Base-by-base conservation (phyloP, 2,888 invertebrate species). In the Calameuta filiformis region DNA sequence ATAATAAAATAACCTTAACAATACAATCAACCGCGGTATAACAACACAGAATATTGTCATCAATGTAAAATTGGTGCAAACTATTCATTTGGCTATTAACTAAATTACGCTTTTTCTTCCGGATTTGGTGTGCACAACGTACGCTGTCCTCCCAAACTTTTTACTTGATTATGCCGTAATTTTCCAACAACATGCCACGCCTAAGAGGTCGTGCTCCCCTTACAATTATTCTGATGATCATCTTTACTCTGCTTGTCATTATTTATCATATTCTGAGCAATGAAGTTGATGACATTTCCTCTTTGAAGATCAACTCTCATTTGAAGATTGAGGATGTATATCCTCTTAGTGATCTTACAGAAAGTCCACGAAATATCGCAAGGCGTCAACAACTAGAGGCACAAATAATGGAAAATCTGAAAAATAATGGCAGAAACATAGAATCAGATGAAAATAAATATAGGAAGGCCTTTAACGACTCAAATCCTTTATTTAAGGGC, bases 261-360 rank as follows among this genome's bases (percentile, higher is more conserved):
- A 86, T 90, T 77, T 92, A 92, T 81, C 90, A 90, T 68, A 86
- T 90, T 69, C 81, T 91, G 68, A 89, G 87, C 73, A 88, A 87
- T 76, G 89, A 90, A 78, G 85, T 88, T n/a, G 85, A 87, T 37
- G 84, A 86, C 37, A 81, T 84, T 11, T 79, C 84, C 0, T 37
- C 85, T 0, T 79, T 77, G n/a, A 86, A 85, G 35, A 76, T 83
- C 4, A 85, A 78, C 75, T 79, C 82, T 0, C 81, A 83, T 69
- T 69, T 83, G 3, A 87, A 85, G 73, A 75, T 85, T 12, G 85
- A 86, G 23, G 84, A 87, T n/a, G 78, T 78, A 11, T 86, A 88
- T 78, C 79, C 82, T 2, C 56, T 83, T 23, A 82, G 82, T 11
- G 86, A 87, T 71, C 71, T 85, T 12, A 85, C 84, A 0, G 84